phyloP scores from a whole-genome alignment of 2,113 vertebrate genomes.

The Litocranius walleri region DNA sequence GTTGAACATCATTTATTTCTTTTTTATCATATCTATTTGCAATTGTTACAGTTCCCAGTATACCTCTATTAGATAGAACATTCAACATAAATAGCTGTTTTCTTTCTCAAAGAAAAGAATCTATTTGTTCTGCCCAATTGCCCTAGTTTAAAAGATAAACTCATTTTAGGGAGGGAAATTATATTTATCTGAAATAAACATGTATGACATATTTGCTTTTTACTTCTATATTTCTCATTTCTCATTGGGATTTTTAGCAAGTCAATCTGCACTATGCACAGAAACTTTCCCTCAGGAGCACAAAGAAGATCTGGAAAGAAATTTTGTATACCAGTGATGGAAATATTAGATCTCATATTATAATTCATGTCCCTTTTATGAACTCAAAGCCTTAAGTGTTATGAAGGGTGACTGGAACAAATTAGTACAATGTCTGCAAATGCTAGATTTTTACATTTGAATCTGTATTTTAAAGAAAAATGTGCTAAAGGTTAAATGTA shows the following conservation, averaged over 20 bases:
- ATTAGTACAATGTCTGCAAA: constrained; percentile 42
- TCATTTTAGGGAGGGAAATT: constrained; percentile 43
- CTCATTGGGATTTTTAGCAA: constrained; percentile 32
- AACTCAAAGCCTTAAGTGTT: constrained; percentile 15
- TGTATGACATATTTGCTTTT: constrained; percentile 49
- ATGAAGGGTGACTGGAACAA: constrained; percentile 35
- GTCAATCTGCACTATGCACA: neutral
- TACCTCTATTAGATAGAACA: constrained; percentile 45
- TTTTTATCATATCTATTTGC: constrained; percentile 30
- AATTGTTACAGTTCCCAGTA: constrained; percentile 23
- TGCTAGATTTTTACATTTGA: constrained; percentile 60
- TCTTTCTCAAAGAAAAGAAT: constrained; percentile 42
- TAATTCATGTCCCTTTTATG: constrained; percentile 44
- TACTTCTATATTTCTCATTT: constrained; percentile 35
- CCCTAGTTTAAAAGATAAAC: constrained; percentile 50
- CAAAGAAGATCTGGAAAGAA: constrained; percentile 2
- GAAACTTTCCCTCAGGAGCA: neutral
- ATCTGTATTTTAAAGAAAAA: constrained; percentile 63
- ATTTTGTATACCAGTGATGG: neutral
- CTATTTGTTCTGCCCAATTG: constrained; percentile 52
- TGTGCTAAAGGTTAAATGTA: constrained; percentile 54
- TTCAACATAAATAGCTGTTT: constrained; percentile 31
- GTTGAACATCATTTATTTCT: constrained; percentile 39
- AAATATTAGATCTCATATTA: constrained; percentile 31
- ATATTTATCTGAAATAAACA: constrained; percentile 51